These are phyloP conservation scores for Nicator chloris DNA, from an alignment of 2,113 vertebrate species.

Conservation along the genomic window DNA sequence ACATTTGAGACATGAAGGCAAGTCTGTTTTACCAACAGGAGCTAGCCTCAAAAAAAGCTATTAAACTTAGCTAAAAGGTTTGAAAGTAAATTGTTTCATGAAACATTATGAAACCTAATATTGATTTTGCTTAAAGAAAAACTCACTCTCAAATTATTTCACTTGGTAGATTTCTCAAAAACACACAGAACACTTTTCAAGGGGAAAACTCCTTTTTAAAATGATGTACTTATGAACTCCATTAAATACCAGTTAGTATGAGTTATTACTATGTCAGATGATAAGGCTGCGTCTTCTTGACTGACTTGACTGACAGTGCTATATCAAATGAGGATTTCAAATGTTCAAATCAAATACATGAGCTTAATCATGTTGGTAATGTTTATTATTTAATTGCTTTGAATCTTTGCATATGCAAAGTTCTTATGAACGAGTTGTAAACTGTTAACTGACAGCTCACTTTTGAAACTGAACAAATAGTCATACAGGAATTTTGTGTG, in stretches of 20 bases:
- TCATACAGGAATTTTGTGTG: not conserved
- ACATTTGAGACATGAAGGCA: not conserved
- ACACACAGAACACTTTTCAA: not conserved
- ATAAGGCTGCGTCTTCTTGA: not conserved
- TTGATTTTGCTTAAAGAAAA: not conserved
- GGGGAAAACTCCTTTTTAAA: constrained; percentile 13
- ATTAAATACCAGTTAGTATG: not conserved
- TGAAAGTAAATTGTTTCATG: constrained; percentile 24
- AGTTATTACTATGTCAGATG: not conserved
- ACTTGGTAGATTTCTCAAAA: not conserved
- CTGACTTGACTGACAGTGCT: not conserved
- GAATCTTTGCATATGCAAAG: not conserved
- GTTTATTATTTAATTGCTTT: not conserved
- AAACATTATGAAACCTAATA: not conserved
- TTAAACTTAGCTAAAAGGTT: constrained; percentile 20
- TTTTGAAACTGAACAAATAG: not conserved
- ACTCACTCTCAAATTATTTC: not conserved
- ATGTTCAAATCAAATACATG: not conserved
- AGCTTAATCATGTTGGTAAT: not conserved
- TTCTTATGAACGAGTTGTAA: fast-evolving
- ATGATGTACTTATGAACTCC: not conserved
- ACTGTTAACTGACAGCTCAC: not conserved
- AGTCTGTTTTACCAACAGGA: constrained; percentile 28
- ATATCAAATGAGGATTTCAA: not conserved
- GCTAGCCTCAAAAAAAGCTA: not conserved